Evolutionary conservation across 1,140 invertebrate genomes (phyloP), one percentile per base, ranked within the genome.

Genomic region (Diplogasteroides magnus): DNA sequence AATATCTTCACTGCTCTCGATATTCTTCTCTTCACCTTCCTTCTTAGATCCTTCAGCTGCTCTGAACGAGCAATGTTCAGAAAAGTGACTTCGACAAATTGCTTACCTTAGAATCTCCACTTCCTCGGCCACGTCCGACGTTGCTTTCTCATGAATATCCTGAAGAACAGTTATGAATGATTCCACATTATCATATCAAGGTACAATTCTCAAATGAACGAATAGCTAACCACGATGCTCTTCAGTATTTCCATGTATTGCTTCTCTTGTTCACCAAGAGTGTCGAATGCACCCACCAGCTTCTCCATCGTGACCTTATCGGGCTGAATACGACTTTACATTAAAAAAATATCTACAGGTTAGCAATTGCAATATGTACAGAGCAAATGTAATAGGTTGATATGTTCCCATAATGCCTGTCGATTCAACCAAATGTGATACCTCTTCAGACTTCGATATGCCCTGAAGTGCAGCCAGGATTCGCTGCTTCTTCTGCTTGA

Each of bases 101-200:
- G n/a, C n/a, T n/a, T n/a, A n/a, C n/a, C n/a, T n/a, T n/a, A n/a
- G n/a, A n/a, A n/a, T n/a, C n/a, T n/a, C n/a, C n/a, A n/a, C n/a
- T 14, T 71, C 69, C n/a, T 71, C 65, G 64, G 69, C 69, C 14
- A 71, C 63, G 48, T 71, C 69, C 0, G 55, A 13, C n/a, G 62
- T 63, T 15, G 69, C 69, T 61, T 32, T 32, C 23, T 71, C 63
- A 25, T 71, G 69, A 27, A 71, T 65, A 60, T 28, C 58, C 69
- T 68, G 25, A 48, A 19, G 6, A 48, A 48, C 6, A 48, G 6
- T 48, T 48, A 11, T 48, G 19, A 48, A 48, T 11, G 19, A 48
- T 11, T 11, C 19, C 37, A 48, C 6, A 11, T 48, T 48, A 48
- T 48, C 19, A 48, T 48, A 11, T 19, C 6, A 48, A 19, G 37